Conservation (phyloP, 2,888 invertebrate genomes). For the Caenorhabditis sp. region DNA sequence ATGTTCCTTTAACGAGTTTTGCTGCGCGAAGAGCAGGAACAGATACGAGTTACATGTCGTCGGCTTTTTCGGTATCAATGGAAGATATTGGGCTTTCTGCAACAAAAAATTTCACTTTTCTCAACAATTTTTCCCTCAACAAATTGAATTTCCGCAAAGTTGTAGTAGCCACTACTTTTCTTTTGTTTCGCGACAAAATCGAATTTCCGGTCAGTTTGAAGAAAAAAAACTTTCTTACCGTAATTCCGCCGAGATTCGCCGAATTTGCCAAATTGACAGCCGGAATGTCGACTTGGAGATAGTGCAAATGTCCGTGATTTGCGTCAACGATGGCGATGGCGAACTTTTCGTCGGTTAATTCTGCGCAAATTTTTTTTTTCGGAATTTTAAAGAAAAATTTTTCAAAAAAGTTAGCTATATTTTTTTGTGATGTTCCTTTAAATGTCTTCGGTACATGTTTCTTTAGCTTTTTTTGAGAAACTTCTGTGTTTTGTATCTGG, state of each 20-base stretch:
- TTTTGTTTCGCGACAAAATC: not conserved
- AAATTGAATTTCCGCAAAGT: no score
- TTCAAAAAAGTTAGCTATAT: not conserved
- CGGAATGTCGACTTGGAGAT: conserved; percentile 62
- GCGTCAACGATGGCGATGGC: conserved; percentile 63
- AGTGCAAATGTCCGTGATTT: conserved; percentile 55
- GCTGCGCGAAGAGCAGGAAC: conserved; percentile 42
- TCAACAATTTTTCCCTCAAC: no score
- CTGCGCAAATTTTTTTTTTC: conserved; percentile 27
- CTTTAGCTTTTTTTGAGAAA: no score
- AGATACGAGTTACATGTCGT: conserved; percentile 40
- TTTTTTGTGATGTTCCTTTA: no score
- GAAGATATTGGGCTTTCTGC: conserved; percentile 46
- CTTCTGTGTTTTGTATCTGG: no score
- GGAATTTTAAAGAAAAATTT: not conserved
- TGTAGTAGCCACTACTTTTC: not conserved
- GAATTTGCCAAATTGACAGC: conserved; percentile 52
- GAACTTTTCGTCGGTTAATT: conserved; percentile 61
- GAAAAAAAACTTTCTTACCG: conserved; percentile 49
- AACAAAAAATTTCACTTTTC: conserved; percentile 4
- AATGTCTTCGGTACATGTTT: no score
- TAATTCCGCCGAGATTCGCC: conserved; percentile 47
- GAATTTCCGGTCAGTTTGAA: not conserved
- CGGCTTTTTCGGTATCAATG: conserved; percentile 40
- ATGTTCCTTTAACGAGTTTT: conserved; percentile 13